Percentiles rank a stretch among this genome's conserved stretches.
These are phyloP conservation scores for Pygocentrus nattereri DNA, from an alignment of 2,797 vertebrate genomes.

Conservation along the genomic window DNA sequence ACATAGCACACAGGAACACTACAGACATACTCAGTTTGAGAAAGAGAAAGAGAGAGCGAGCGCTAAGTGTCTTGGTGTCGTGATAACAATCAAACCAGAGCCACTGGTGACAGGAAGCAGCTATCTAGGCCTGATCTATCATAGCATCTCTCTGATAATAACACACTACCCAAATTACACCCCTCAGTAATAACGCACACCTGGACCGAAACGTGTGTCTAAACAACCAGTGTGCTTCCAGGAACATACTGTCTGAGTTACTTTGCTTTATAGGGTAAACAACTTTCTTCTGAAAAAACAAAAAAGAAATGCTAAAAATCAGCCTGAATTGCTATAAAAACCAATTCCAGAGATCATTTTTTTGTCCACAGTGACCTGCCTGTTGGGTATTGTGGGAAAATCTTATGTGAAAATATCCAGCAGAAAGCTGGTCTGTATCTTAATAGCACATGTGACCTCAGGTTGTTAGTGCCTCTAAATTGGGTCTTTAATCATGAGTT, in stretches of 20 bases:
- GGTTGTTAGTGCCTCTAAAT: neutral
- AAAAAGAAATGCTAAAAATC: neutral
- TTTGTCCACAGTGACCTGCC: neutral
- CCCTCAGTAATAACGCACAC: constrained; percentile 38
- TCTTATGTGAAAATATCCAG: neutral
- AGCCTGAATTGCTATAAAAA: neutral
- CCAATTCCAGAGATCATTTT: neutral
- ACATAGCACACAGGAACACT: too few species aligned
- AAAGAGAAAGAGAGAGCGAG: neutral
- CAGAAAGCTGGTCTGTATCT: neutral
- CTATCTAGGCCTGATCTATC: constrained; percentile 46
- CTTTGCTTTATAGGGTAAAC: neutral
- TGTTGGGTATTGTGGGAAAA: neutral
- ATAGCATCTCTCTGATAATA: constrained; percentile 35
- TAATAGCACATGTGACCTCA: neutral
- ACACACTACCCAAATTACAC: constrained; percentile 43
- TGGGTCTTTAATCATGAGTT: constrained; percentile 7
- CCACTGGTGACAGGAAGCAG: constrained; percentile 3
- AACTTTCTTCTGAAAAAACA: neutral
- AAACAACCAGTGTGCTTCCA: constrained; percentile 1
- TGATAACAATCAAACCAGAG: constrained; percentile 45
- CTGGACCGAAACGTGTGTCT: constrained; percentile 9
- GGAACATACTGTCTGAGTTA: neutral
- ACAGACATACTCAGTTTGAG: too few species aligned
- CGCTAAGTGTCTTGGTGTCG: constrained; percentile 39